Evolutionary conservation across 2,888 invertebrate species (phyloP), one percentile per base, ranked within the genome.

Genomic region (Hydroisotoma schaefferi): DNA sequence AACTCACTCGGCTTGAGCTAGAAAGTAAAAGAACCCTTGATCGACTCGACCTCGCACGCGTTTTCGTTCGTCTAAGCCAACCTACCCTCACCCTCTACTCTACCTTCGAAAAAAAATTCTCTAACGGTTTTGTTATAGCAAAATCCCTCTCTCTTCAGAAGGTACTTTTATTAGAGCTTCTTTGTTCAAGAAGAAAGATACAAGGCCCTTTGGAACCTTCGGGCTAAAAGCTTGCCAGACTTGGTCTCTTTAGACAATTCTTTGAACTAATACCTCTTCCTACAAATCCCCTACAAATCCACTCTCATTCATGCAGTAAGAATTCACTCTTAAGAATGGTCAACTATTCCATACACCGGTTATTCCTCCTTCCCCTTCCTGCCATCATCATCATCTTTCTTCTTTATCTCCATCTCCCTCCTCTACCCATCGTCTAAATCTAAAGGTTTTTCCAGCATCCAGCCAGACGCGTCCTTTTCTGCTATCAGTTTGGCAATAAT

Each of bases 41-140:
- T 25, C 23, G 43, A 43, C n/a, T 43, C 43, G 43, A 43, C 43
- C 43, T 43, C 43, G 43, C 43, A 43, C 43, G 43, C 43, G 43
- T 10, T n/a, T 33, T 33, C 33, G 33, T 33, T 33, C 18, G 20
- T 43, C 20, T 43, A 18, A n/a, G 43, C 43, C 43, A 20, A 18
- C 43, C 43, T 43, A 43, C 43, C 43, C 12, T 15, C 15, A 33
- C n/a, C n/a, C 43, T 43, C 43, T 43, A 43, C 43, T 18, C 43
- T 43, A 18, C 6, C 8, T 18, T 43, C 43, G 18, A 43, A 43
- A n/a, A 43, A 43, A 43, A 43, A 43, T 43, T 15, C 43, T 43
- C 43, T 43, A 43, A 8, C 43, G 18, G 43, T 43, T 43, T 18
- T 15, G 8, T 18, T 18, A 43, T 43, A 6, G 12, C 20, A 10